phyloP scores from a whole-genome alignment of 2,113 vertebrate species.

The Cheirogaleus medius region DNA sequence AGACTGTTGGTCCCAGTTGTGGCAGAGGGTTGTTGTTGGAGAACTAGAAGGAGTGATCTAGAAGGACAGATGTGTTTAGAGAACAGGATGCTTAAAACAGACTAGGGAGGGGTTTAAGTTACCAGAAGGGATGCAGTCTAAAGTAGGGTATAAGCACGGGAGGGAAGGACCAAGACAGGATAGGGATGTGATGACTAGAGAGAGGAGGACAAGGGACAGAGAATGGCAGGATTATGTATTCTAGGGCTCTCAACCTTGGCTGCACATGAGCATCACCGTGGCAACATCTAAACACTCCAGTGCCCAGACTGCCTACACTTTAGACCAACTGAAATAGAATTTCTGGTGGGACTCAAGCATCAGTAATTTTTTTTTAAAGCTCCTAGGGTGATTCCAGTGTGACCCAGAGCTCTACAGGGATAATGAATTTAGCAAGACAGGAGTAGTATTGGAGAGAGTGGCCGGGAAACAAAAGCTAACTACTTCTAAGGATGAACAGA shows the following conservation, averaged over 20 bases:
- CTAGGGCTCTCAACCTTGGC: background rate
- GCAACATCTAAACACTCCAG: background rate
- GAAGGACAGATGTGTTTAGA: background rate
- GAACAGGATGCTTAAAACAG: background rate
- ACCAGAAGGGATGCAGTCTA: background rate
- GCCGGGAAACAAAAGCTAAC: background rate
- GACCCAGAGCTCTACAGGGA: background rate
- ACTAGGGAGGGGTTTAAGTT: background rate
- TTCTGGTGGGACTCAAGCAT: too few species aligned
- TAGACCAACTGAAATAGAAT: background rate
- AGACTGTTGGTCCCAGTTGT: background rate
- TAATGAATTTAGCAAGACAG: background rate
- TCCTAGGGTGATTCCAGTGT: background rate
- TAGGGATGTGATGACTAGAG: background rate
- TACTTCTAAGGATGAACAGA: background rate
- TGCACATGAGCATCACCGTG: background rate
- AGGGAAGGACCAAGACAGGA: background rate
- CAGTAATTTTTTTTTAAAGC: background rate
- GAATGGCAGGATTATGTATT: rapidly evolving
- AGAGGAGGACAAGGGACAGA: background rate
- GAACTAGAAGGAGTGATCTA: background rate
- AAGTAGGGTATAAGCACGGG: background rate
- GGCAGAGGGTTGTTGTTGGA: background rate
- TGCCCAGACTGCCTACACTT: background rate
- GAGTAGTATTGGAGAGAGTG: background rate